These are phyloP conservation scores for Callyntrura guangdongensis DNA, from an alignment of 2,888 invertebrate genomes.

Conservation along the genomic window DNA sequence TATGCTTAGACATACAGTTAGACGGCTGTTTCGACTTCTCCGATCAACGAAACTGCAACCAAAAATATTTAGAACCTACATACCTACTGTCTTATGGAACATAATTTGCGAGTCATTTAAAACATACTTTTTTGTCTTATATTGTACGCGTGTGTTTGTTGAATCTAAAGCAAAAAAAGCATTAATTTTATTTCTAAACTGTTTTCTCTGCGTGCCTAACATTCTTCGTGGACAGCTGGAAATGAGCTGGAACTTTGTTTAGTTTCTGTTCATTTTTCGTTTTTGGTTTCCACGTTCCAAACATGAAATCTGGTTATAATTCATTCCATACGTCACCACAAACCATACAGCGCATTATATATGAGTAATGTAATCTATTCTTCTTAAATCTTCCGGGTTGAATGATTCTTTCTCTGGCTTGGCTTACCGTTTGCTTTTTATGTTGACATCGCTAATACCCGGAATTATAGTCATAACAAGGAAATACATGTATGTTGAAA, in stretches of 20 bases:
- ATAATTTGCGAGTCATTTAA: too few species aligned
- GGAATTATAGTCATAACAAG: not conserved
- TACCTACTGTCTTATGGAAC: not conserved
- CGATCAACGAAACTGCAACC: not conserved
- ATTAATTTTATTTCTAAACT: constrained; percentile 67
- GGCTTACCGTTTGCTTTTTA: not conserved
- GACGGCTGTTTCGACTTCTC: too few species aligned
- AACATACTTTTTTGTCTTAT: too few species aligned
- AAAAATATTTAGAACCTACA: not conserved
- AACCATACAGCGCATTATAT: not conserved
- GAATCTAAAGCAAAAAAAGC: constrained; percentile 28
- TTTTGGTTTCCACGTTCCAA: constrained; percentile 48
- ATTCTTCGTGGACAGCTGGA: constrained; percentile 66
- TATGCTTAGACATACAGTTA: not conserved
- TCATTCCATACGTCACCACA: constrained; percentile 1
- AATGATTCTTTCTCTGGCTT: constrained; percentile 52
- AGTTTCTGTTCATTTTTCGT: constrained; percentile 35
- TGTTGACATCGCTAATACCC: not conserved
- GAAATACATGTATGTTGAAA: constrained; percentile 3
- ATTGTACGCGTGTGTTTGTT: not conserved
- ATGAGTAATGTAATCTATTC: constrained; percentile 41
- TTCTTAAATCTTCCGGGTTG: constrained; percentile 74
- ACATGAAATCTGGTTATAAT: not conserved
- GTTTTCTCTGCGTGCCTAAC: constrained; percentile 48
- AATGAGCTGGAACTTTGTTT: constrained; percentile 78